Base-by-base conservation (phyloP, 2,113 vertebrate species). In the Eulemur macaco region DNA sequence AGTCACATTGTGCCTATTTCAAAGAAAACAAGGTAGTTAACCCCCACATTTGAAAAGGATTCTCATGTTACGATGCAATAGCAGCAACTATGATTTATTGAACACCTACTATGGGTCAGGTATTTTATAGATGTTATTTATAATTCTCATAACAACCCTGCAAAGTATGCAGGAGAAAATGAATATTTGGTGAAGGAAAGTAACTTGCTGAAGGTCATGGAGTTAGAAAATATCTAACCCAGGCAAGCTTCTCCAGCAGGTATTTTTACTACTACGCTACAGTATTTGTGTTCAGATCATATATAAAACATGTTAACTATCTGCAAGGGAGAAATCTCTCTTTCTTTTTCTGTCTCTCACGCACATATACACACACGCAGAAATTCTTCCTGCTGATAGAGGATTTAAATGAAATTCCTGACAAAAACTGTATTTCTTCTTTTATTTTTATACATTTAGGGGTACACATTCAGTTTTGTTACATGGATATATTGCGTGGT, bases 51-150 rank as follows among this genome's bases (percentile, higher is more conserved):
- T 87, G 58, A 96, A 95, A 95, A 86, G 6, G 25, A 96, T 94
- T 96, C 64, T 86, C 42, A n/a, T 54, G 69, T 39, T 74, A 56
- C 86, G 50, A 76, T 71, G 31, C 92, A 64, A 89, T 5, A 74
- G 23, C 31, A 60, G 23, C 76, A 78, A 23, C 25, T 78, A 34
- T 88, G 66, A 93, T 94, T 94, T 97, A 91, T 73, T 94, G 89
- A 94, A 64, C 6, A 97, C 90, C 91, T 97, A 97, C 92, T 97
- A 86, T 84, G 21, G 90, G 37, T 56, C 50, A 97, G 39, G 56
- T 91, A 83, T 56, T 94, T 91, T 97, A 86, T 42, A 63, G 52
- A 89, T 78, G 29, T 95, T 77, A 86, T 78, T 77, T 74, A 64
- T 14, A 96, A 86, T 83, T 78, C 42, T 86, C n/a, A 52, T 68